Evolutionary conservation across 1,140 invertebrate species (phyloP), one percentile per base, ranked within the genome.

Genomic region (Atopsyche davidsoni): DNA sequence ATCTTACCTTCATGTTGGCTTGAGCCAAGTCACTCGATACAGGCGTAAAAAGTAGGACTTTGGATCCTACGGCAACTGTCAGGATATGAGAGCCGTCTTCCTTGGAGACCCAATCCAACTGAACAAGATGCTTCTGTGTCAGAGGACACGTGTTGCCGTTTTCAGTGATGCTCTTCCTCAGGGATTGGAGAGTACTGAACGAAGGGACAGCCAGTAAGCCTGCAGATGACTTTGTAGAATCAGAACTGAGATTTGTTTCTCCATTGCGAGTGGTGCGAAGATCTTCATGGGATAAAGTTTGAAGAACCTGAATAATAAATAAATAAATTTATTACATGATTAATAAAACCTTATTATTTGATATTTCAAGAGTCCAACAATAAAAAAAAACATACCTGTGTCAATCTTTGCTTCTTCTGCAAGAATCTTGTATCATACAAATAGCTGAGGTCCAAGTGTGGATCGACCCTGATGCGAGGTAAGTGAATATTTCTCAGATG

Each of bases 81-180:
- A 99, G 70, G 58, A 99, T 93, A 70, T 99, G 96, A 0, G 92
- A 94, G 2, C 96, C 96, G 70, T 99, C 96, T 66, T 99, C 96
- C 57, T 96, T 96, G 0, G 95, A 97, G 2, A 98, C 95, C 96
- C 96, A 99, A 72, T 98, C 96, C 22, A 99, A 68, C 63, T 96
- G 92, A 1, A 98, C 91, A 3, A 89, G 67, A 68, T 89, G 86
- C 68, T 91, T 91, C 62, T 91, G 88, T 0, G 87, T 90, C 1
- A 92, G 62, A 0, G 88, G 87, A 62, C 87, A 92, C 0, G 89
- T 91, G 62, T 92, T 92, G 0, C 89, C 89, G 63, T 91, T 89
- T 64, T 95, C 91, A 49, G 87, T 87, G 3, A 94, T 94, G 19
- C 87, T 90, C 64, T 87, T 89, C 25, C 87, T 76, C 19, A 96